A percentile compares a stretch with the other conserved stretches of the same genome.
These are phyloP conservation scores for Anguilla marmorata DNA, from an alignment of 2,797 vertebrate genomes.

Conservation along the genomic window DNA sequence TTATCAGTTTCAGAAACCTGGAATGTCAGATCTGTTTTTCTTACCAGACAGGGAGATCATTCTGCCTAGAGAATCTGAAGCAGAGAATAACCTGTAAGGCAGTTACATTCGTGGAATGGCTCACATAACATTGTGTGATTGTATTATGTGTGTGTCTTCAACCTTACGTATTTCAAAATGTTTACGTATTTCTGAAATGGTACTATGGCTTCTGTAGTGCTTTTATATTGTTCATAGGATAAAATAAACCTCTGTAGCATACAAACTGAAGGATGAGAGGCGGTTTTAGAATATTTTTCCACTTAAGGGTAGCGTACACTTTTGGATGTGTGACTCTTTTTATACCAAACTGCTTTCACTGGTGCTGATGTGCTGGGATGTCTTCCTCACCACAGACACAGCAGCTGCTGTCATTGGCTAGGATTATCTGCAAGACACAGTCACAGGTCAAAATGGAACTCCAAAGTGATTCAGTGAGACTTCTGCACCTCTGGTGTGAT, in stretches of 20 bases:
- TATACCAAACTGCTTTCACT: neutral
- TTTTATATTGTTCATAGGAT: neutral
- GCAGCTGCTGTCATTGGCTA: neutral
- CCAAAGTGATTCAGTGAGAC: conserved; percentile 14
- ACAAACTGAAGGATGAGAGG: neutral
- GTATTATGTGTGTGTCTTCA: neutral
- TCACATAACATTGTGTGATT: neutral
- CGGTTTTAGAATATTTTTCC: neutral
- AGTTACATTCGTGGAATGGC: conserved; percentile 34
- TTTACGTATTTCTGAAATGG: neutral
- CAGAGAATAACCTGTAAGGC: neutral
- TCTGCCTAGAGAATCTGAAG: neutral
- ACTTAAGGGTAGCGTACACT: neutral
- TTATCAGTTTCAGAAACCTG: neutral
- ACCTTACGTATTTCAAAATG: neutral
- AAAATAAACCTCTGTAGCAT: neutral
- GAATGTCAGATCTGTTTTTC: conserved; percentile 6
- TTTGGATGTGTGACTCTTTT: neutral
- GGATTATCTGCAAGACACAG: neutral
- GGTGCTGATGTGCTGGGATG: neutral
- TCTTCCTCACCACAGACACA: neutral
- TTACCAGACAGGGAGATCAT: neutral
- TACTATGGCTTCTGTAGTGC: neutral
- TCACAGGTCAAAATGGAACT: neutral
- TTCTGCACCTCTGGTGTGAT: neutral